These are phyloP conservation scores for Cyanistes caeruleus DNA, from an alignment of 2,113 vertebrate species.

Conservation along the genomic window DNA sequence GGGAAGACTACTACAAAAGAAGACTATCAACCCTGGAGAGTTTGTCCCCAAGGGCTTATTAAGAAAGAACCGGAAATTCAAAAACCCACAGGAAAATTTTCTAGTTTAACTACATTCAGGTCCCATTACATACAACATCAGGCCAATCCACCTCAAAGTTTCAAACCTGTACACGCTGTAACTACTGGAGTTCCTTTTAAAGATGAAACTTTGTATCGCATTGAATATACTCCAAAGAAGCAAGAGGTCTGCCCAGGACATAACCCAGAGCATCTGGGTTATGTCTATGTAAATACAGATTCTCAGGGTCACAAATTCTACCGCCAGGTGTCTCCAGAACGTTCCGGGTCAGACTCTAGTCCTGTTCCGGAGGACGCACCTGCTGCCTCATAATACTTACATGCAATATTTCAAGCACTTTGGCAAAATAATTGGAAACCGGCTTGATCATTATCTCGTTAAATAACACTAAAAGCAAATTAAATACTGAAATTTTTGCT, in stretches of 20 bases:
- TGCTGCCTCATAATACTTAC: constrained; percentile 54
- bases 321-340: constrained; percentile 54
- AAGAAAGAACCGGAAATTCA: constrained; percentile 72
- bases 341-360: not conserved
- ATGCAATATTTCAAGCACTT: not conserved
- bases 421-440: not conserved
- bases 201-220: constrained; percentile 75
- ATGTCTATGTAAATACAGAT: constrained; percentile 76
- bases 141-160: constrained; percentile 70
- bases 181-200: constrained; percentile 66
- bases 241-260: constrained; percentile 78
- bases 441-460: not conserved
- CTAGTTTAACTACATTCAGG: constrained; percentile 81
- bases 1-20: constrained; percentile 81
- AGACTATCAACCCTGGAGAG: constrained; percentile 79
- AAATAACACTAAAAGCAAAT: not conserved
- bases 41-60: constrained; percentile 53
- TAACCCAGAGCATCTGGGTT: constrained; percentile 73
- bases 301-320: constrained; percentile 82
- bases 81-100: constrained; percentile 77
- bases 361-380: constrained; percentile 52
- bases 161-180: constrained; percentile 64
- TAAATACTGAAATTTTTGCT: not conserved
- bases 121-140: constrained; percentile 79
- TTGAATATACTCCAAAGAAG: constrained; percentile 78